phyloP scores from a whole-genome alignment of 2,888 invertebrate genomes.

The Gerris lacustris region DNA sequence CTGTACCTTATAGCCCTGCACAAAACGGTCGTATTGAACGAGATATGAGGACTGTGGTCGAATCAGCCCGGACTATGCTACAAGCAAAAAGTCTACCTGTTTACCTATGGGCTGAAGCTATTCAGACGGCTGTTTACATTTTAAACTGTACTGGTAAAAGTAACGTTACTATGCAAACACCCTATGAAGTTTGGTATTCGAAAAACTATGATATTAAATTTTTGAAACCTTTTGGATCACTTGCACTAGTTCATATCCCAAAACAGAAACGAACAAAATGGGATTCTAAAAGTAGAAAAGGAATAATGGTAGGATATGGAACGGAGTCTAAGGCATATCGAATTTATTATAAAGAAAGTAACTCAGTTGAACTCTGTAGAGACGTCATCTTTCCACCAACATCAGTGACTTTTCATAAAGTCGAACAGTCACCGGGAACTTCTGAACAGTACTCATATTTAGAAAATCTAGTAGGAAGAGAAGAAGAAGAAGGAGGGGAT shows the following conservation, averaged over 20 bases:
- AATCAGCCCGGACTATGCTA: slow-evolving; percentile 19
- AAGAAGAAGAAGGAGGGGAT: background rate
- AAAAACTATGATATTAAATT: slow-evolving; percentile 7
- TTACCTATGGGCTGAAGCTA: slow-evolving; percentile 19
- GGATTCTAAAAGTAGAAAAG: slow-evolving; percentile 12
- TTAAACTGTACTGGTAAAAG: slow-evolving; percentile 9
- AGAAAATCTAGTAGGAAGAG: background rate
- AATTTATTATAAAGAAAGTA: background rate
- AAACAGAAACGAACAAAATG: slow-evolving; percentile 13
- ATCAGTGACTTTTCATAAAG: background rate
- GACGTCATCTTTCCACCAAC: background rate
- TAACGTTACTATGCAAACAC: slow-evolving; percentile 27
- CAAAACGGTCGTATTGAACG: slow-evolving; percentile 19
- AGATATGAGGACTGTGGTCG: slow-evolving; percentile 21
- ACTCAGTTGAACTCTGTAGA: background rate
- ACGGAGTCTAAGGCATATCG: background rate
- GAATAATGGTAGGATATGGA: slow-evolving; percentile 13
- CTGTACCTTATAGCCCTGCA: slow-evolving; percentile 17
- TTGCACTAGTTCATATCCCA: slow-evolving; percentile 10
- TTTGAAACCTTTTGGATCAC: slow-evolving; percentile 11
- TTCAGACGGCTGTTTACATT: background rate
- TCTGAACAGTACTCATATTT: background rate
- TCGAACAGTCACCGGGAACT: background rate
- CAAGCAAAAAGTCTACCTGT: slow-evolving; percentile 16
- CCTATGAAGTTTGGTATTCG: slow-evolving; percentile 31